Conservation (phyloP, 2,888 invertebrate genomes). For the Galerucella calmariensis region DNA sequence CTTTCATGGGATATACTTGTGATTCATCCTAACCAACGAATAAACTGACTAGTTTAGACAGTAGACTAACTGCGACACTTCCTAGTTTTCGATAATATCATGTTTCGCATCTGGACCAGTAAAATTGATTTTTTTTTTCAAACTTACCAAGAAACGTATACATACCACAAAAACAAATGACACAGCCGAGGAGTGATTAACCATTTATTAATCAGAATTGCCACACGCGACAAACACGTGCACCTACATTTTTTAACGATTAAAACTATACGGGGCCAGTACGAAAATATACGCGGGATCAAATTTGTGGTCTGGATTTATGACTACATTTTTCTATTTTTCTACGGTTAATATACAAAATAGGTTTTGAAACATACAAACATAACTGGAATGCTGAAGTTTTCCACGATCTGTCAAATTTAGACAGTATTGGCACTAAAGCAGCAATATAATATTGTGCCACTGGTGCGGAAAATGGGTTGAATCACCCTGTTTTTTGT, state of each 20-base stretch:
- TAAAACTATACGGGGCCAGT: not conserved
- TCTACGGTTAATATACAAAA: too few relatives aligned
- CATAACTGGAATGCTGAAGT: too few relatives aligned
- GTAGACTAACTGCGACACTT: not conserved
- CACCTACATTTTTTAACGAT: not conserved
- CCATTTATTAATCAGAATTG: not conserved
- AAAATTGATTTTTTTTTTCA: not conserved
- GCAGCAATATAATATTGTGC: too few relatives aligned
- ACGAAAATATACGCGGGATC: not conserved
- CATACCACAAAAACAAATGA: not conserved
- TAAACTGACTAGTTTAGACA: not conserved
- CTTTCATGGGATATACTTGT: conserved; percentile 1
- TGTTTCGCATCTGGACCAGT: not conserved
- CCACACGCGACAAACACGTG: conserved; percentile 4
- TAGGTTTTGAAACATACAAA: too few relatives aligned
- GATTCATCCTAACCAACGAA: conserved; percentile 7
- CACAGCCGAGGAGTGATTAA: not conserved
- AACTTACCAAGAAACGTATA: not conserved
- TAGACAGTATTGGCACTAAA: too few relatives aligned
- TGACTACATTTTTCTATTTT: too few relatives aligned
- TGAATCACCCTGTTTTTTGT: too few relatives aligned
- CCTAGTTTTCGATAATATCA: not conserved
- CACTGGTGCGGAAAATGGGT: too few relatives aligned
- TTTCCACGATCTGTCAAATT: too few relatives aligned
- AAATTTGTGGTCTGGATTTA: too few relatives aligned